These are phyloP conservation scores for Hoplodrina blanda DNA, from an alignment of 2,888 invertebrate species.

Conservation along the genomic window DNA sequence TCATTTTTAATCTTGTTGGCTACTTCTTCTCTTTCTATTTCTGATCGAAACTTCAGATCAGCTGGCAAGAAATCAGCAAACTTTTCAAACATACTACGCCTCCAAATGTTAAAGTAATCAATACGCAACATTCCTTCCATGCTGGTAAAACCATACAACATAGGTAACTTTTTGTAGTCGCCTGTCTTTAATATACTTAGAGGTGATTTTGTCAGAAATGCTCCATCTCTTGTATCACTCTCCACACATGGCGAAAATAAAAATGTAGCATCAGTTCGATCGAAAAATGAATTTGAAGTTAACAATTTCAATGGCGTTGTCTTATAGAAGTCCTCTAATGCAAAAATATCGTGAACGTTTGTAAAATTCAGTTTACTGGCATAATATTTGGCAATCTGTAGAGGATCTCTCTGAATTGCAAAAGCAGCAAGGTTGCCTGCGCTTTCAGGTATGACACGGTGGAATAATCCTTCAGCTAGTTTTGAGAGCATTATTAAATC, in stretches of 20 bases:
- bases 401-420: constrained; percentile 69
- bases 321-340: constrained; percentile 75
- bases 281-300: constrained; percentile 51
- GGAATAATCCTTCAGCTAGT: constrained; percentile 70
- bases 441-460: constrained; percentile 76
- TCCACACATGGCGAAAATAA: constrained; percentile 66
- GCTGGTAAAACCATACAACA: constrained; percentile 74
- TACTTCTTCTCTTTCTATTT: constrained; percentile 66
- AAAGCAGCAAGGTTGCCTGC: constrained; percentile 69
- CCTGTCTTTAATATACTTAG: constrained; percentile 69
- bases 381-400: constrained; percentile 68
- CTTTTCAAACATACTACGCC: constrained; percentile 72
- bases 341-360: constrained; percentile 69
- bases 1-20: constrained; percentile 68
- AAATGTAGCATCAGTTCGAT: constrained; percentile 61
- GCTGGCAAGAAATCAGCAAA: constrained; percentile 77
- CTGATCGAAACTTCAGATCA: constrained; percentile 70
- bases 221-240: constrained; percentile 49
- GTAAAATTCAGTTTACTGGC: constrained; percentile 68
- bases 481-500: constrained; percentile 73
- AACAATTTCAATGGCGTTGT: constrained; percentile 66
- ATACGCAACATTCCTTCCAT: constrained; percentile 75
- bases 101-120: constrained; percentile 67
- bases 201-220: constrained; percentile 71
- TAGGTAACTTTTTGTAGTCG: constrained; percentile 69